Percentiles rank a stretch among this genome's conserved stretches.
Evolutionary conservation across 2,113 vertebrate species (phyloP).

Genomic region (Chlamydotis undulata): DNA sequence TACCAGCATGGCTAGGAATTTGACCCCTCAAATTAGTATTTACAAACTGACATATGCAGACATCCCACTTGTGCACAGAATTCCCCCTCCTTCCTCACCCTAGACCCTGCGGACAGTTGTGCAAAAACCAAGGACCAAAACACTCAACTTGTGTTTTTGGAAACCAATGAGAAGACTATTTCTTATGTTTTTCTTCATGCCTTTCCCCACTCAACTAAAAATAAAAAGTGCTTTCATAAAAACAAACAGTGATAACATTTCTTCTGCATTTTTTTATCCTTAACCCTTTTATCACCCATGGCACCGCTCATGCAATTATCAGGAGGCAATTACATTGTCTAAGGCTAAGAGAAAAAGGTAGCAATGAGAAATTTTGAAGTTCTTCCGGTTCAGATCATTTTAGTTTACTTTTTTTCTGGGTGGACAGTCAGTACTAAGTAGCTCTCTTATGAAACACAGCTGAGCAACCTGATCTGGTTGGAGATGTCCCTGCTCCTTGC

Average conservation of each 20-base stretch:
- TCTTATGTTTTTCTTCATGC: background rate
- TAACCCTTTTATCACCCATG: background rate
- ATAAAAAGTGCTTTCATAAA: background rate
- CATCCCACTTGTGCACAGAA: background rate
- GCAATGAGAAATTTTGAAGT: background rate
- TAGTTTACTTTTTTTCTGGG: background rate
- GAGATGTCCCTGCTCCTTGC: too few relatives aligned
- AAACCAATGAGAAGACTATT: accelerated
- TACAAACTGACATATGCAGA: background rate
- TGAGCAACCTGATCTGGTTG: too few relatives aligned
- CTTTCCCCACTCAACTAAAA: background rate
- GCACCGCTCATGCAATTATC: background rate
- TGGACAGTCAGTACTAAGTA: background rate
- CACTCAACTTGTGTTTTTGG: background rate
- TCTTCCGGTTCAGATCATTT: background rate
- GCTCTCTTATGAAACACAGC: background rate
- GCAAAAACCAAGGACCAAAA: background rate
- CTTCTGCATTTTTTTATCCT: background rate
- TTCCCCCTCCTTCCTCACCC: background rate
- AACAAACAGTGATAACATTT: background rate
- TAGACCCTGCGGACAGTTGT: background rate
- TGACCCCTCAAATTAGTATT: background rate
- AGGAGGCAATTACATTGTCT: background rate
- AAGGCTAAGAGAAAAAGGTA: background rate
- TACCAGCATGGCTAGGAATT: background rate